phyloP scores from a whole-genome alignment of 2,113 vertebrate species.

The Probosciger aterrimus region DNA sequence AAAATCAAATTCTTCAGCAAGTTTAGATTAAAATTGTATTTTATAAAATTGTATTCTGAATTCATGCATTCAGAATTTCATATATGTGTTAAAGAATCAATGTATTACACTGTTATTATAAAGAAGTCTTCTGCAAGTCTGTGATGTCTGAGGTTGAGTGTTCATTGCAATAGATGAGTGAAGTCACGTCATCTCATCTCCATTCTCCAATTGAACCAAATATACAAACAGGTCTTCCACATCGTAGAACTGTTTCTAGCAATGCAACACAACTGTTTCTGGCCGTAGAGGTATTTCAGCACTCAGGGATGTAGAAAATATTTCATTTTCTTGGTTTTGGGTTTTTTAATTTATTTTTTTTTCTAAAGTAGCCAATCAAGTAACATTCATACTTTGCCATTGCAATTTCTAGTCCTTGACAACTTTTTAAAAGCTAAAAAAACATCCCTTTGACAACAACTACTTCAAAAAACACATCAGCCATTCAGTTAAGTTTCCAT shows the following conservation, averaged over 20 bases:
- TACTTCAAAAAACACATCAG: background rate
- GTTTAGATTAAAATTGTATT: background rate
- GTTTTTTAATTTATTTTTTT: background rate
- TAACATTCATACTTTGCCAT: background rate
- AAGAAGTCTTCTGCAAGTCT: background rate
- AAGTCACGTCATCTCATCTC: background rate
- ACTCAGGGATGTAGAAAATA: background rate
- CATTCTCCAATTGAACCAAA: background rate
- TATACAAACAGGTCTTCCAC: background rate
- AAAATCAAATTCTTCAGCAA: background rate
- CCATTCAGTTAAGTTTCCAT: background rate
- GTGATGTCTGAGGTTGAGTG: background rate
- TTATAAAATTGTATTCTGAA: background rate
- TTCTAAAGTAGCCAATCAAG: background rate
- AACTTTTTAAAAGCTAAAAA: background rate
- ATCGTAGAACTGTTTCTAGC: rapidly evolving
- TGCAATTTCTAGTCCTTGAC: background rate
- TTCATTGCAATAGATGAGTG: background rate
- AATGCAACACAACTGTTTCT: background rate
- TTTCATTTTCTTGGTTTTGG: background rate
- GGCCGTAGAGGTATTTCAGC: background rate
- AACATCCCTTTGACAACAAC: background rate
- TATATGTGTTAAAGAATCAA: background rate
- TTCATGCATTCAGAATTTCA: background rate
- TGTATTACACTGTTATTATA: background rate